These are phyloP conservation scores for Scomberomorus guttatus DNA, from an alignment of 2,797 vertebrate species.

Conservation along the genomic window DNA sequence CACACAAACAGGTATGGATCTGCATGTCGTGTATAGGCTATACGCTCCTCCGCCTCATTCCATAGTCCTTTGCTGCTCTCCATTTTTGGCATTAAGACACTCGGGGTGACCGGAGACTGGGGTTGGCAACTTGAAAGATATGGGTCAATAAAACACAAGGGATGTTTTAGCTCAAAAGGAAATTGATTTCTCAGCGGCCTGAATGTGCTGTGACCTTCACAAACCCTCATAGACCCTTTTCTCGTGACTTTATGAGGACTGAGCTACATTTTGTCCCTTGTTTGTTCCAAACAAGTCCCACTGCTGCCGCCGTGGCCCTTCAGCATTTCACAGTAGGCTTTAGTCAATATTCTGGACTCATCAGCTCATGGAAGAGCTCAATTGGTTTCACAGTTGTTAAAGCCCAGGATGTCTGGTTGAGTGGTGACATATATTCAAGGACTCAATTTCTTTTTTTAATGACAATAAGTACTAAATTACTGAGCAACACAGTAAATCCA, in stretches of 20 bases:
- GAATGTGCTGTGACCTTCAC: conserved; percentile 78
- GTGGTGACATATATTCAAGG: conserved; percentile 3
- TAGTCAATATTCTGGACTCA: conserved; percentile 55
- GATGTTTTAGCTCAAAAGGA: conserved; percentile 77
- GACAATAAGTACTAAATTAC: neutral
- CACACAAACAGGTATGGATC: conserved; percentile 11
- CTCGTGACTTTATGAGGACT: conserved; percentile 60
- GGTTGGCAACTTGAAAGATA: conserved; percentile 76
- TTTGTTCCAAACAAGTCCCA: conserved; percentile 53
- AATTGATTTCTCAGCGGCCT: conserved; percentile 78
- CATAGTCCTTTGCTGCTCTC: conserved; percentile 33
- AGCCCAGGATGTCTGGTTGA: conserved; percentile 8
- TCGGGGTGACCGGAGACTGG: conserved; percentile 58
- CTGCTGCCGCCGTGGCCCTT: conserved; percentile 13
- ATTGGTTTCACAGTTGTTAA: conserved; percentile 29
- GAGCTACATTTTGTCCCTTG: conserved; percentile 49
- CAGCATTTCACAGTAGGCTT: conserved; percentile 40
- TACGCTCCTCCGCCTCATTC: conserved; percentile 41
- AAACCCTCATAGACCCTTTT: conserved; percentile 56
- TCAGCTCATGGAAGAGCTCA: conserved; percentile 29
- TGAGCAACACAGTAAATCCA: neutral
- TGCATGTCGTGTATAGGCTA: neutral
- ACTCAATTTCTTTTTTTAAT: neutral
- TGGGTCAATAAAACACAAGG: conserved; percentile 84
- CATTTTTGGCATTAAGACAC: conserved; percentile 57